Conservation (phyloP, 2,113 vertebrate genomes). For the Ibidorhyncha struthersii region DNA sequence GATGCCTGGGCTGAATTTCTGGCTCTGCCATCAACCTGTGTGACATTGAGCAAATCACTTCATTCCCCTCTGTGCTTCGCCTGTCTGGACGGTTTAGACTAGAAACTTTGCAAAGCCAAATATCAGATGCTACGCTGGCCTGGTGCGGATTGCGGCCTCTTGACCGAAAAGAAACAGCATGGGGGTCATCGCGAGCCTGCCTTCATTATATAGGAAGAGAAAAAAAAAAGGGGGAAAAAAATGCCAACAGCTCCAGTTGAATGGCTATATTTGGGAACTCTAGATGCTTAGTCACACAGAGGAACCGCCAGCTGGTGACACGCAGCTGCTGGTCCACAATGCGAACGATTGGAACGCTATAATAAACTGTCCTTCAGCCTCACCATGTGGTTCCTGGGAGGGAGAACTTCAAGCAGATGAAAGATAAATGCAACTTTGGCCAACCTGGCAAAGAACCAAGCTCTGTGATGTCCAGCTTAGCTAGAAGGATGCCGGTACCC, state of each 20-base stretch:
- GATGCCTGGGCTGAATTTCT: background rate
- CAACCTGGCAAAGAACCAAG: background rate
- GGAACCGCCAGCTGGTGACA: slow-evolving; percentile 38
- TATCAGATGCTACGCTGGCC: background rate
- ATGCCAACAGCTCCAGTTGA: background rate
- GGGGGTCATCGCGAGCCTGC: background rate
- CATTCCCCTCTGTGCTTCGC: background rate
- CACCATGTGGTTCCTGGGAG: background rate
- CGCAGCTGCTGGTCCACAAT: slow-evolving; percentile 48
- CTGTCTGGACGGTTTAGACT: background rate
- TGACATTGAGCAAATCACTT: background rate
- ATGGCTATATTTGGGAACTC: slow-evolving; percentile 45
- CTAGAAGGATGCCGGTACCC: fast-evolving
- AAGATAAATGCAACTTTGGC: background rate
- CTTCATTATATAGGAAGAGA: background rate
- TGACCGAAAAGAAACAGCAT: background rate
- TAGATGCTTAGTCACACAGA: slow-evolving; percentile 61
- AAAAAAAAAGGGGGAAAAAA: background rate
- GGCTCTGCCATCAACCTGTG: background rate
- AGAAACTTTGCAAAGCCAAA: background rate
- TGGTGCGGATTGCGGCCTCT: background rate
- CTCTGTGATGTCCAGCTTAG: background rate
- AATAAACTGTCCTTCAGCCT: slow-evolving; percentile 48
- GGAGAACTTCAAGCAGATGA: background rate
- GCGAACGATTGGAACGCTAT: background rate